Conservation (phyloP, 2,888 invertebrate genomes). For the Furcula furcula region DNA sequence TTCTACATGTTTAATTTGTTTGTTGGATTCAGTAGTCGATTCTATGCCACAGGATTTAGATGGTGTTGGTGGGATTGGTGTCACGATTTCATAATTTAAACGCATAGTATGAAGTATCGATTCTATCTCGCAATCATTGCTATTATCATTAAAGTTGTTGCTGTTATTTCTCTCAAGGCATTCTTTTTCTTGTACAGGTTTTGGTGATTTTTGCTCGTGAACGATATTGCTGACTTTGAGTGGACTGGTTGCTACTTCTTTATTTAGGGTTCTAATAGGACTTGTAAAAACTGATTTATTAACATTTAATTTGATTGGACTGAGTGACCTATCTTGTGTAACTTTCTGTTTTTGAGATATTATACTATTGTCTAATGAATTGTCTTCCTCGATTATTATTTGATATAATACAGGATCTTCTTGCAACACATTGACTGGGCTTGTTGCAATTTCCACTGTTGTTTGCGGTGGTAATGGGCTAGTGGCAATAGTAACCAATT, state of each 20-base stretch:
- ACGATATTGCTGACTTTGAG: conserved; percentile 1
- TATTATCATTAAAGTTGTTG: conserved; percentile 31
- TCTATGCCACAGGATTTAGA: conserved; percentile 16
- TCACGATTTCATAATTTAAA: conserved; percentile 39
- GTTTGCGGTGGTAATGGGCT: conserved; percentile 30
- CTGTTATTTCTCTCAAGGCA: conserved; percentile 50
- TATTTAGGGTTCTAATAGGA: conserved; percentile 6
- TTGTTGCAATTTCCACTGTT: conserved; percentile 20
- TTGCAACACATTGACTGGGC: conserved; percentile 7
- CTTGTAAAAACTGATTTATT: conserved; percentile 8
- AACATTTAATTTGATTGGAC: conserved; percentile 6
- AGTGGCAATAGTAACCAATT: conserved; percentile 23
- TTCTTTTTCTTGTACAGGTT: conserved; percentile 28
- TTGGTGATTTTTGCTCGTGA: conserved; percentile 3
- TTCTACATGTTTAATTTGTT: conserved; percentile 3
- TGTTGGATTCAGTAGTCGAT: conserved; percentile 4
- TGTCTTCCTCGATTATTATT: neutral
- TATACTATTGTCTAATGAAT: neutral
- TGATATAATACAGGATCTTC: neutral
- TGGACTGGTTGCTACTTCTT: conserved; percentile 16
- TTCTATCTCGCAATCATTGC: conserved; percentile 53
- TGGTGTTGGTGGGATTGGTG: conserved; percentile 59
- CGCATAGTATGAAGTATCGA: conserved; percentile 56
- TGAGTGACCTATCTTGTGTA: conserved; percentile 9
- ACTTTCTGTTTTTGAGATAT: neutral